These are phyloP conservation scores for Phyllopteryx taeniolatus DNA, from an alignment of 2,113 vertebrate genomes.

Conservation along the genomic window DNA sequence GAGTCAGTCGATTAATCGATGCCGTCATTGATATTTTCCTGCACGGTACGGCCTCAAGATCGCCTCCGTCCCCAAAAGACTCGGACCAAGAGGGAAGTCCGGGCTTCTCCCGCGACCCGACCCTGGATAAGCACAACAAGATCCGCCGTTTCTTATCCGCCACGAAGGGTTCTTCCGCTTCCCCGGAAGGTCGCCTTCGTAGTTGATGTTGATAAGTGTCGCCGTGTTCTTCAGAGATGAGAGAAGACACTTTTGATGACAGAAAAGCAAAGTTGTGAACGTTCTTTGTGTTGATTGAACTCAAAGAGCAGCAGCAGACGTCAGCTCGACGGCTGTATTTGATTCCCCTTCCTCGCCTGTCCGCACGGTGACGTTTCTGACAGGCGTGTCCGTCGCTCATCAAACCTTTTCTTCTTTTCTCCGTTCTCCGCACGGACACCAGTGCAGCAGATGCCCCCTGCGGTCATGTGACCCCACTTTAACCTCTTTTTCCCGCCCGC, in stretches of 20 bases:
- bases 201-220: neutral
- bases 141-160: no score
- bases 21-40: no score
- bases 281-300: neutral
- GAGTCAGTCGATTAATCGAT: no score
- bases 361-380: constrained; percentile 25
- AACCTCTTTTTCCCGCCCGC: constrained; percentile 34
- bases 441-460: constrained; percentile 10
- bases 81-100: no score
- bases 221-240: neutral
- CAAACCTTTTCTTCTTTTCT: neutral
- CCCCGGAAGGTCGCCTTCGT: neutral
- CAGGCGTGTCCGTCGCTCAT: constrained; percentile 28
- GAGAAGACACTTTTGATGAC: neutral
- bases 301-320: neutral
- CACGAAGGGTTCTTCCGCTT: no score
- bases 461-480: constrained; percentile 52
- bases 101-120: no score
- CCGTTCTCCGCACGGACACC: neutral
- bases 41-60: no score
- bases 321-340: constrained; percentile 1
- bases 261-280: neutral
- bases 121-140: no score
- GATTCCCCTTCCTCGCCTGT: constrained; percentile 4
- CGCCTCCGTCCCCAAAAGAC: no score